phyloP scores from a whole-genome alignment of 2,113 vertebrate genomes.

The Hyperoodon ampullatus region DNA sequence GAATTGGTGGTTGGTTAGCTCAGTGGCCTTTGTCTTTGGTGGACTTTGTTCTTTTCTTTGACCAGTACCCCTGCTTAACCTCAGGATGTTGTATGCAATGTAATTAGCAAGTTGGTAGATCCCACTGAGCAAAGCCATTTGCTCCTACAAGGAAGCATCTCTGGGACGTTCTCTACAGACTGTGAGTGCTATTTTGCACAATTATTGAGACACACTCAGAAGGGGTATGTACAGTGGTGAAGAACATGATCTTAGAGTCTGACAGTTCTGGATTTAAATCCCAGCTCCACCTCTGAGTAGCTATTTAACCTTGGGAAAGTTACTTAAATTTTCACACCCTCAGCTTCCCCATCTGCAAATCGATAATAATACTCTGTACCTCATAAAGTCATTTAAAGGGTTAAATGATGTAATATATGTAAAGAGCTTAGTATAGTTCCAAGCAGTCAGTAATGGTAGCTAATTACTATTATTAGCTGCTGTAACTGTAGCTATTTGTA shows the following conservation, averaged over 20 bases:
- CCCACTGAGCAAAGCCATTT: neutral
- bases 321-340: neutral
- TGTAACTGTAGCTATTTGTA: neutral
- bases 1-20: neutral
- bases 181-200: neutral
- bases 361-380: neutral
- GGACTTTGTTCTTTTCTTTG: neutral
- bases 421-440: neutral
- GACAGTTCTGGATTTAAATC: neutral
- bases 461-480: neutral
- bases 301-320: neutral
- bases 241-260: neutral
- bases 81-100: neutral
- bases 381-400: neutral
- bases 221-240: neutral
- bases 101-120: neutral
- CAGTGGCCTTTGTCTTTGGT: neutral
- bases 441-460: neutral
- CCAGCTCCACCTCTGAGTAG: neutral
- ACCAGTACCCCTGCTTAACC: neutral
- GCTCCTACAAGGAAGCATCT: neutral
- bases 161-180: neutral
- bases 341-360: neutral
- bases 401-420: neutral
- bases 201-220: neutral